phyloP scores from a whole-genome alignment of 64 coral and sea anemone genomes.

The Hydrozoanthus tunicans region DNA sequence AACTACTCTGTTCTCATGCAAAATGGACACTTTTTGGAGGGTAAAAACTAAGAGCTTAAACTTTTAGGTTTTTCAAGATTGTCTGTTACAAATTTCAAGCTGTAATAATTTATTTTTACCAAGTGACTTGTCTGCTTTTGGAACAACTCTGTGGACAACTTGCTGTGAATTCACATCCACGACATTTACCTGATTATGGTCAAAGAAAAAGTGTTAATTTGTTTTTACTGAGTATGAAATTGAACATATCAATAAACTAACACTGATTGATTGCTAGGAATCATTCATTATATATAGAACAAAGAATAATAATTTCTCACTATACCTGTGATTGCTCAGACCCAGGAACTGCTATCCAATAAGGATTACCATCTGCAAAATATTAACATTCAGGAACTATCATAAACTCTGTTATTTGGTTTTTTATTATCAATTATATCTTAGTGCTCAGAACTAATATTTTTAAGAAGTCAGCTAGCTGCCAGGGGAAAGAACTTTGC shows the following conservation, averaged over 20 bases:
- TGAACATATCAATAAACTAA: background rate
- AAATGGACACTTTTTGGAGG: too few relatives aligned
- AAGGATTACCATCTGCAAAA: slow-evolving; percentile 28
- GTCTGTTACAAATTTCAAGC: too few relatives aligned
- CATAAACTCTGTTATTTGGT: background rate
- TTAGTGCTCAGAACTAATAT: background rate
- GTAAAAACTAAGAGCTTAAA: too few relatives aligned
- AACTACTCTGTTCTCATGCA: too few relatives aligned
- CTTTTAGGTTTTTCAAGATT: too few relatives aligned
- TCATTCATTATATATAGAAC: too few relatives aligned
- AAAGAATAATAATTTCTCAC: background rate
- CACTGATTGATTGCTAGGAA: background rate
- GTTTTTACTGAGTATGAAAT: background rate
- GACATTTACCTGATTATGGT: slow-evolving; percentile 40
- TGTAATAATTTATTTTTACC: slow-evolving; percentile 30
- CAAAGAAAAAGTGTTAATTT: background rate
- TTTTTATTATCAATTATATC: background rate
- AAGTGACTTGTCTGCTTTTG: slow-evolving; percentile 54
- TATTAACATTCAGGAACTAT: background rate
- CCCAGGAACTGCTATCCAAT: slow-evolving; percentile 30
- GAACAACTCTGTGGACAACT: slow-evolving; percentile 37
- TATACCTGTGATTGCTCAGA: slow-evolving; percentile 43
- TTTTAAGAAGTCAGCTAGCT: too few relatives aligned
- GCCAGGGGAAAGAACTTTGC: too few relatives aligned
- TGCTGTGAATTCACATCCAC: slow-evolving; percentile 58